Conservation (phyloP, 2,113 vertebrate genomes). For the Electrona antarctica region DNA sequence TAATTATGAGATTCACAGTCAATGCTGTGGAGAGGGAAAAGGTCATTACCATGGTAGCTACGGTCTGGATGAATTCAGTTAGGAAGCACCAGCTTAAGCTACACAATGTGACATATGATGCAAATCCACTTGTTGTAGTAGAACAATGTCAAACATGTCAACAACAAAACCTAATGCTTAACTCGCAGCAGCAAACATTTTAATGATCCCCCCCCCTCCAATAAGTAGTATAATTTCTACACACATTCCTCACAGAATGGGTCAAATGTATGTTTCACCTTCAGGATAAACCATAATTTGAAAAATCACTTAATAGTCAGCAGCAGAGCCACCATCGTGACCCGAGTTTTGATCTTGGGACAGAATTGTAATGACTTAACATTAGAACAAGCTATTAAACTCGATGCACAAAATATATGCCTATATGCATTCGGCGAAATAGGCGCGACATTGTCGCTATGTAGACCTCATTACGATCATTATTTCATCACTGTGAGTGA, state of each 20-base stretch:
- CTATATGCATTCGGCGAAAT: slow-evolving; percentile 22
- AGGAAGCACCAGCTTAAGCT: background rate
- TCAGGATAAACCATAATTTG: slow-evolving; percentile 15
- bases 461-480: slow-evolving; percentile 53
- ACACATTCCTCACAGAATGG: background rate
- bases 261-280: slow-evolving; percentile 14
- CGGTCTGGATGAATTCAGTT: slow-evolving; percentile 4
- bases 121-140: slow-evolving; percentile 25
- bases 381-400: slow-evolving; percentile 30
- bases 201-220: no score
- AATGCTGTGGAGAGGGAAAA: slow-evolving; percentile 31
- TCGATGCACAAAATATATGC: background rate
- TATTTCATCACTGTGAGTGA: slow-evolving; percentile 43
- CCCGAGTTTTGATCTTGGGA: slow-evolving; percentile 20
- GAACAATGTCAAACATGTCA: slow-evolving; percentile 24
- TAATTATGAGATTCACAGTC: slow-evolving; percentile 28
- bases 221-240: no score
- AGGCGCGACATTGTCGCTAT: slow-evolving; percentile 26
- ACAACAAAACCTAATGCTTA: slow-evolving; percentile 7
- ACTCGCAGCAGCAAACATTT: background rate
- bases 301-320: slow-evolving; percentile 39
- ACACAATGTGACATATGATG: slow-evolving; percentile 21
- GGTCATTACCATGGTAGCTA: slow-evolving; percentile 16
- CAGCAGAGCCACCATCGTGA: slow-evolving; percentile 15
- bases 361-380: slow-evolving; percentile 21